Base-by-base conservation (phyloP, 1,140 invertebrate species). In the Andrena cerasifolii region DNA sequence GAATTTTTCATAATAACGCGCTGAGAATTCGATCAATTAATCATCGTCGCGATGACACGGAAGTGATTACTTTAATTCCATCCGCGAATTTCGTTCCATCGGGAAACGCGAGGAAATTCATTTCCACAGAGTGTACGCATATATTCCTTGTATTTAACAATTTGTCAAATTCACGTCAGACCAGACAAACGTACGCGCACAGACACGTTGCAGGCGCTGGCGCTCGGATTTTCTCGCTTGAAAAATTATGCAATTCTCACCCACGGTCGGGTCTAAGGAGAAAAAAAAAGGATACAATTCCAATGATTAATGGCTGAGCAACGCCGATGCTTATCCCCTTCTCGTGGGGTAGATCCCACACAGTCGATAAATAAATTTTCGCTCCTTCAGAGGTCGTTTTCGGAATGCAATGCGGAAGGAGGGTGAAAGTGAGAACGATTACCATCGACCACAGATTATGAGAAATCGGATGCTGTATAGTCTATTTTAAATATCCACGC, bases 201-300 rank as follows among this genome's bases (percentile, higher is more conserved):
- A 36, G 43, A 36, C 21, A 36, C 28, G 43, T 61, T 43, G 31
- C 10, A 21, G 31, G 40, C 28, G 10, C 26, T 24, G n/a, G 40
- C 21, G 21, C 45, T 28, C 24, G 49, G 51, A 62, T 82, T 82
- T 75, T 47, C 71, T 49, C 53, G 56, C 12, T 65, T 79, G 70
- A 79, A 74, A 70, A 84, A 83, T 83, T 76, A 83, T 84, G 61
- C 71, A 75, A 72, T 83, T 83, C 76, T 47, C 80, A 18, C 40
- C 61, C 28, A 53, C 40, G 36, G 43, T 14, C n/a, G 49, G 10
- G 33, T 77, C 54, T n/a, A n/a, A n/a, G 36, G 12, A 51, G 65
- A 40, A 2, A 26, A 33, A 70, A 82, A 65, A 67, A 75, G 71
- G 56, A 72, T 43, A 53, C 66, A 40, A 45, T 40, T 49, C 26